Evolutionary conservation across 2,797 vertebrate genomes (phyloP), one percentile per base, ranked within the genome.

Genomic region (Chrosomus eos): DNA sequence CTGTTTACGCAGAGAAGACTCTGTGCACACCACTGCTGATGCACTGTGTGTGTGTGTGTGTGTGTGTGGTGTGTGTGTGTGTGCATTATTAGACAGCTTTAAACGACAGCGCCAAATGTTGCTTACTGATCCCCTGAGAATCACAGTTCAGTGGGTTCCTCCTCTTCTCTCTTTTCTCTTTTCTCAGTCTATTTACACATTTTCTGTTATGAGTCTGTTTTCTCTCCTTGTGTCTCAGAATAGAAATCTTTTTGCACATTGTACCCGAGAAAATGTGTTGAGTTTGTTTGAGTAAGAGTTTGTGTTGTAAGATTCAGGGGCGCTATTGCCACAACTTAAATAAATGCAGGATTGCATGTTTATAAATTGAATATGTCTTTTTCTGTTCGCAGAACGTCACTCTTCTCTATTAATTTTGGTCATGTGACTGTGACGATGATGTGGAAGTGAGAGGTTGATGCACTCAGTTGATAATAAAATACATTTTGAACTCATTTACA

Each of bases 1-100:
- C n/a, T 67, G 18, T 81, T 82, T 81, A 81, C 70, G 77, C 67
- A 85, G 66, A 80, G 62, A 70, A 73, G 55, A 55, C 78, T 45
- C 43, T 55, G 48, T 43, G 21, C 48, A 43, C 33, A 40, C 70
- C 74, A n/a, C 62, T 31, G 13, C 18, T 19, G 60, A 5, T 51
- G 71, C 26, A 45, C 68, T 58, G 19, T 67, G 66, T 38, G 26
- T 31, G 26, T 62, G 36, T 33, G 36, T 43, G 60, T 77, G 62
- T 64, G 78, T 77, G 58, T 76, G 83, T 81, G 23, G 21, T 36
- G 58, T 76, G 83, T 81, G 23, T 40, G 43, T 11, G 21, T 36
- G 66, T 28, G 31, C 26, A 80, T 62, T 80, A 58, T 18, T 77
- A 23, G 38, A 55, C 31, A n/a, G 60, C 60, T 83, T 80, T 62